Evolutionary conservation across 2,113 vertebrate species (phyloP), one percentile per base, ranked within the genome.

Genomic region (Telmatochromis sp.): DNA sequence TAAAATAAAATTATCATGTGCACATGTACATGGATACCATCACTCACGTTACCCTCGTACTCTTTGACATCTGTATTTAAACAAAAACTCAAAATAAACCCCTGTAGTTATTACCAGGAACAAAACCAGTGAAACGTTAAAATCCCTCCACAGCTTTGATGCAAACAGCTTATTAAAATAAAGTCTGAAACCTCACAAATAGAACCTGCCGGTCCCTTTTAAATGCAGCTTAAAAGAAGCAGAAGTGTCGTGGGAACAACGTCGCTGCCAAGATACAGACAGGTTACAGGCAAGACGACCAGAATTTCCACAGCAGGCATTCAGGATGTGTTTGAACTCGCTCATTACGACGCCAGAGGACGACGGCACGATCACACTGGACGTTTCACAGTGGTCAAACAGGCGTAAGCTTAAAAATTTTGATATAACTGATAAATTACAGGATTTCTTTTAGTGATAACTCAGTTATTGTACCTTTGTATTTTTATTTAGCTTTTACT

Each of bases 191-290:
- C 3, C 4, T 17, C 40, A 80, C 14, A 31, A 47, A 51, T 14
- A 47, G 83, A 79, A 6, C 4, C 58, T 54, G 12, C 28, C 7
- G 33, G 37, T 92, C 87, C 91, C 86, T 90, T 94, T 84, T n/a
- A 65, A 82, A 82, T 21, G 28, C 4, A 82, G 14, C 21, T 9
- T 23, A 55, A 83, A 3, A 6, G 6, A 51, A 55, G 3, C 10
- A 35, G 19, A 60, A 75, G 19, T 31, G 15, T 26, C 3, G 70
- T 37, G n/a, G 5, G 47, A 65, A 45, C 13, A 12, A 42, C 6
- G 4, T 9, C 6, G 15, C 26, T 19, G 19, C 33, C 9, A 60
- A 28, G 51, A 4, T 37, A 26, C 15, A 78, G 53, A 31, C 70
- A 49, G 13, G 70, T 75, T 3, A 75, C 15, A 75, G 70, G 42